Evolutionary conservation across 2,888 invertebrate genomes (phyloP).

Genomic region (Parnassius mnemosyne): DNA sequence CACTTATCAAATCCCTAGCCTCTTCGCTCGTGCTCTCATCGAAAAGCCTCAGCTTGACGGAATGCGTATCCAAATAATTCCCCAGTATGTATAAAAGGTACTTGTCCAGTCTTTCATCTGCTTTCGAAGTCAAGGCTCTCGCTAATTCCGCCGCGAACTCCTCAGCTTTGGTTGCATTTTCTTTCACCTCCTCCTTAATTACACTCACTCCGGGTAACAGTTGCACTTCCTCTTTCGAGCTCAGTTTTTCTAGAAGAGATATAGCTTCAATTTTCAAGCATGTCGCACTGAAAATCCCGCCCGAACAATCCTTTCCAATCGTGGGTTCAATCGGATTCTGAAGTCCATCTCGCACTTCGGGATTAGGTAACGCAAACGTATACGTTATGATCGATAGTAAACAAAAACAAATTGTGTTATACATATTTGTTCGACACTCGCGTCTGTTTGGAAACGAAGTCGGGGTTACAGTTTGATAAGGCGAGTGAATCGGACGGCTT

Average conservation of each 20-base stretch:
- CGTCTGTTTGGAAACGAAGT: conserved; percentile 58
- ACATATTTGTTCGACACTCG: conserved; percentile 46
- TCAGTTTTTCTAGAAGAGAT: conserved; percentile 64
- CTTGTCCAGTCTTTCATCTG: conserved; percentile 87
- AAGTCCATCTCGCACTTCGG: conserved; percentile 43
- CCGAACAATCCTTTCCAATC: conserved; percentile 65
- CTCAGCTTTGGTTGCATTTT: conserved; percentile 82
- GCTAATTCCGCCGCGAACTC: conserved; percentile 87
- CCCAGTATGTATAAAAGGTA: conserved; percentile 86
- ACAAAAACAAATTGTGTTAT: conserved; percentile 32
- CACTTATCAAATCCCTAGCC: conserved; percentile 79
- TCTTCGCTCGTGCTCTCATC: conserved; percentile 82
- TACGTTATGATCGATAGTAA: conserved; percentile 37
- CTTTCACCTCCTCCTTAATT: conserved; percentile 80
- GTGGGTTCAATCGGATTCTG: conserved; percentile 47
- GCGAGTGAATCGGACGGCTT: conserved; percentile 61
- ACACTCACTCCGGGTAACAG: conserved; percentile 81
- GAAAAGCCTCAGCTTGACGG: conserved; percentile 85
- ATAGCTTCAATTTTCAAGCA: conserved; percentile 73
- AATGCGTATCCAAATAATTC: conserved; percentile 86
- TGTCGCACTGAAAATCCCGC: conserved; percentile 66
- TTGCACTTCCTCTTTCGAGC: conserved; percentile 62
- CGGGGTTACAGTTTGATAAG: conserved; percentile 70
- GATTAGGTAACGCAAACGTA: conserved; percentile 57
- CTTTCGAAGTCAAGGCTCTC: conserved; percentile 86